Conservation (phyloP, 2,888 invertebrate genomes). For the Torymus auratus region DNA sequence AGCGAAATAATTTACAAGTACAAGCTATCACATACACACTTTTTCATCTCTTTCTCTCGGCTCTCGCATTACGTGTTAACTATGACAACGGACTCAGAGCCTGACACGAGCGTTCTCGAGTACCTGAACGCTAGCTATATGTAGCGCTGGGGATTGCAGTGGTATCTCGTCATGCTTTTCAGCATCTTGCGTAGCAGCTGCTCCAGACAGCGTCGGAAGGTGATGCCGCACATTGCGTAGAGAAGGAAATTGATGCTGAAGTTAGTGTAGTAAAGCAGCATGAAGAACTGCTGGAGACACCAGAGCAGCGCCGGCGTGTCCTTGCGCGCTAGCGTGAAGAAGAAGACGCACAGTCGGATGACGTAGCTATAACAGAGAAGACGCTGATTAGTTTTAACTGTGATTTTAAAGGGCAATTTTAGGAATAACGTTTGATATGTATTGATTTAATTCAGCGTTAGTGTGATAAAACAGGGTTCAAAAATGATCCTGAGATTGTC, state of each 20-base stretch:
- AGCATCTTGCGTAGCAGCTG: constrained; percentile 78
- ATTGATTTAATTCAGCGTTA: too few species aligned
- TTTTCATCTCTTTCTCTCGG: too few species aligned
- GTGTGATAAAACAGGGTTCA: too few species aligned
- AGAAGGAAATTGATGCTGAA: constrained; percentile 82
- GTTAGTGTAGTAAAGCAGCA: constrained; percentile 82
- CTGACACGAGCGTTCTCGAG: constrained; percentile 40
- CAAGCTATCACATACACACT: too few species aligned
- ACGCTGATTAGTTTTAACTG: constrained; percentile 2
- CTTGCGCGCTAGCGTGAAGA: constrained; percentile 76
- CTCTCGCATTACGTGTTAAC: constrained; percentile 1
- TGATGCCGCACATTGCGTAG: constrained; percentile 81
- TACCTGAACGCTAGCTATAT: constrained; percentile 63
- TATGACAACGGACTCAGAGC: constrained; percentile 42
- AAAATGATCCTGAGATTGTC: too few species aligned
- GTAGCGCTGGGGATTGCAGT: constrained; percentile 71
- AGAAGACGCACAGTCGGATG: constrained; percentile 78
- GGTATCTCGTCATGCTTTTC: constrained; percentile 75
- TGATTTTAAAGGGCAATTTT: not conserved
- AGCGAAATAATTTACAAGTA: too few species aligned
- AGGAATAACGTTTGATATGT: too few species aligned
- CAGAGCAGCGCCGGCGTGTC: constrained; percentile 76
- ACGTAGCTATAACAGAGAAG: constrained; percentile 77
- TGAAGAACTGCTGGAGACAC: constrained; percentile 80
- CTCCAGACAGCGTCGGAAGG: constrained; percentile 79